Percentiles rank a stretch among this genome's conserved stretches.
phyloP scores from a whole-genome alignment of 2,797 vertebrate genomes.

The Aratinga solstitialis region DNA sequence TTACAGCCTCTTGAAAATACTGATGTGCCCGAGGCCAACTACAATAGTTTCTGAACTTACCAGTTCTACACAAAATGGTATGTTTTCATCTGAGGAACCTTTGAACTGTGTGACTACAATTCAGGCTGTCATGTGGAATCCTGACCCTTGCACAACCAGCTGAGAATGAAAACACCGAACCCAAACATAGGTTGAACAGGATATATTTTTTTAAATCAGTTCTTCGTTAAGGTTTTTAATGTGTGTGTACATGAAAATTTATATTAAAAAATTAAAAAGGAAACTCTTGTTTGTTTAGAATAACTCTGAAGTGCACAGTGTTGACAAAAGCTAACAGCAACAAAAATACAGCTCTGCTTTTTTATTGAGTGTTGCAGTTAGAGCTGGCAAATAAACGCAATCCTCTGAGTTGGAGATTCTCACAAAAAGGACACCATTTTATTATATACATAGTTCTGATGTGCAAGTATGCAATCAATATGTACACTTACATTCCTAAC shows the following conservation, averaged over 20 bases:
- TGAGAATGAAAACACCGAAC: constrained; percentile 29
- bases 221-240: constrained; percentile 76
- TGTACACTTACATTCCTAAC: constrained; percentile 83
- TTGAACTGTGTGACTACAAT: background rate
- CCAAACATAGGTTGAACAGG: constrained; percentile 40
- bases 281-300: constrained; percentile 74
- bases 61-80: background rate
- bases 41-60: background rate
- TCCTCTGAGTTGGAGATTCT: constrained; percentile 67
- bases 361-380: constrained; percentile 71
- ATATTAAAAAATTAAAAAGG: constrained; percentile 80
- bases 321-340: constrained; percentile 77
- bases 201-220: constrained; percentile 73
- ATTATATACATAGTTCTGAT: constrained; percentile 85
- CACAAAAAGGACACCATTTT: constrained; percentile 72
- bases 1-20: background rate
- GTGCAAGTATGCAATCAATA: constrained; percentile 88
- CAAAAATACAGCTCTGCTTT: constrained; percentile 75
- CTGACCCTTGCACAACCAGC: background rate
- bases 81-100: background rate
- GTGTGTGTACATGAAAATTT: constrained; percentile 78
- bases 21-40: background rate
- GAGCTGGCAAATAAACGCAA: constrained; percentile 62
- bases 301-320: constrained; percentile 80
- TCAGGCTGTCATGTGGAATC: background rate